Percentiles rank a stretch among this genome's conserved stretches.
Evolutionary conservation across 2,113 vertebrate species (phyloP).

Genomic region (Eupsittula cactorum): DNA sequence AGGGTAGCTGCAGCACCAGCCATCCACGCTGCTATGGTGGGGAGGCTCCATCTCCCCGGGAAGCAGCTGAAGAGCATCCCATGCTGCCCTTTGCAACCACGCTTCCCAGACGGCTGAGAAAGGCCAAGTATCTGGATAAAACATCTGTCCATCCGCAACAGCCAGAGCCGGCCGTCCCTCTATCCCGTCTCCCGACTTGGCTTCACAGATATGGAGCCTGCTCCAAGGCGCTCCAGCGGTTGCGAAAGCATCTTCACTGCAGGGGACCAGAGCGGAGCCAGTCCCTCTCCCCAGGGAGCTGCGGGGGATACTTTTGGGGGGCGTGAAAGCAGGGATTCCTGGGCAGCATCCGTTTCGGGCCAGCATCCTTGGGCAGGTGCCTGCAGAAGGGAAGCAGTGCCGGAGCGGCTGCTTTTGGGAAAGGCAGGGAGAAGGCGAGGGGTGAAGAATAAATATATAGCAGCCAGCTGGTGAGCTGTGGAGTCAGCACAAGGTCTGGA

Average conservation of each 20-base stretch:
- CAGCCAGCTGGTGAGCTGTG: slow-evolving; percentile 64
- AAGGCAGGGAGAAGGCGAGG: background rate
- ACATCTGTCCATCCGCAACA: background rate
- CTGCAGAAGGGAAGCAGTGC: background rate
- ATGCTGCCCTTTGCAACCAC: background rate
- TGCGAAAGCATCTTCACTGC: background rate
- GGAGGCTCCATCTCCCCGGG: background rate
- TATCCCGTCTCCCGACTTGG: background rate
- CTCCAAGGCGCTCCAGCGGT: background rate
- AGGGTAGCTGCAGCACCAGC: fast-evolving
- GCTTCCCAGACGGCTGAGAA: background rate
- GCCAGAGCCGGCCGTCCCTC: background rate
- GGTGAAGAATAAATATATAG: slow-evolving; percentile 43
- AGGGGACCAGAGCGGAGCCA: background rate
- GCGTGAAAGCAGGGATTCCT: background rate
- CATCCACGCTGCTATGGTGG: background rate
- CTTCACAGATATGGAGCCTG: background rate
- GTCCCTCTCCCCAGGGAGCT: background rate
- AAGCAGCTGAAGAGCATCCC: background rate
- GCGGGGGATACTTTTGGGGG: fast-evolving
- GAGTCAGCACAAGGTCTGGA: slow-evolving; percentile 55
- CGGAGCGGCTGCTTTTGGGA: background rate
- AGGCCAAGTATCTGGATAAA: slow-evolving; percentile 26
- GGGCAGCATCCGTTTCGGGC: fast-evolving
- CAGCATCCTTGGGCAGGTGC: background rate